phyloP scores from a whole-genome alignment of 2,888 invertebrate species.

The Drosophila neoperkinsi region DNA sequence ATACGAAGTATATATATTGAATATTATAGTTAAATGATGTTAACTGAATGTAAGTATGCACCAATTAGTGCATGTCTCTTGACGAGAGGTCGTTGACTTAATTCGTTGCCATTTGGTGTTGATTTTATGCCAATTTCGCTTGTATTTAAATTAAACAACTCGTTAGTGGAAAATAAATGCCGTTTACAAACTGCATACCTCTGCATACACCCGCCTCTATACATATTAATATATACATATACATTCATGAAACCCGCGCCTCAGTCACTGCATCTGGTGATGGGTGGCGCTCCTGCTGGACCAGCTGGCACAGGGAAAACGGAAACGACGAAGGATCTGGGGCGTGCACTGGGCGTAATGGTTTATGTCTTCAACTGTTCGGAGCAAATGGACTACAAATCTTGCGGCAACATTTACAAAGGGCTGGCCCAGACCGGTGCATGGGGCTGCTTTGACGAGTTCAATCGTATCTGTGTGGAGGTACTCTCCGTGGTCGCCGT shows the following conservation, averaged over 20 bases:
- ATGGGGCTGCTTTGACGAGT: slow-evolving; percentile 99
- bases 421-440: slow-evolving; percentile 97
- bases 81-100: slow-evolving; percentile 16
- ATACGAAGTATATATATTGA: not conserved
- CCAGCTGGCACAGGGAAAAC: slow-evolving; percentile 99
- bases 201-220: slow-evolving; percentile 3
- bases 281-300: slow-evolving; percentile 98
- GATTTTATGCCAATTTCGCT: slow-evolving; percentile 53
- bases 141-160: slow-evolving; percentile 74
- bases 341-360: slow-evolving; percentile 98
- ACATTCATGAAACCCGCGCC: not conserved
- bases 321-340: slow-evolving; percentile 98
- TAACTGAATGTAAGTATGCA: slow-evolving; percentile 15
- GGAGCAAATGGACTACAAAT: slow-evolving; percentile 99
- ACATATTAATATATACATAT: not conserved
- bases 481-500: slow-evolving; percentile 98
- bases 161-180: slow-evolving; percentile 76
- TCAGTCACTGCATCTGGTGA: slow-evolving; percentile 93
- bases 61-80: slow-evolving; percentile 30
- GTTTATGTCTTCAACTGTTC: slow-evolving; percentile 99
- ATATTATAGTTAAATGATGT: not conserved
- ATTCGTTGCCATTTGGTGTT: slow-evolving; percentile 47
- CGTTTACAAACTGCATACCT: slow-evolving; percentile 72
- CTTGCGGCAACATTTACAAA: slow-evolving; percentile 98
- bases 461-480: slow-evolving; percentile 98